Evolutionary conservation across 2,888 invertebrate species (phyloP).

Genomic region (Folsomia candida): DNA sequence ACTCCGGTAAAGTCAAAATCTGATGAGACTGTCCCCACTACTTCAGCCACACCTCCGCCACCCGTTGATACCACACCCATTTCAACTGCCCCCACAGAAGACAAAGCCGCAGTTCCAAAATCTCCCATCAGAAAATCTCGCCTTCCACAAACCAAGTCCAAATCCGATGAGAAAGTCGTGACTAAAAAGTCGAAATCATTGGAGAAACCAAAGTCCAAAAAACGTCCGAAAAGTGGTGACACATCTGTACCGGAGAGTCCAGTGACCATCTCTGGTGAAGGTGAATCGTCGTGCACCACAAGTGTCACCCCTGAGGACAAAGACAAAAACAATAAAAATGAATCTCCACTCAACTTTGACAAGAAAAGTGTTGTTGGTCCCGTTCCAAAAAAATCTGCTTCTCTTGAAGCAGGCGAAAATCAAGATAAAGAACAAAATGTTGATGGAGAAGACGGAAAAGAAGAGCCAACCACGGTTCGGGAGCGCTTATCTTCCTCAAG

Average conservation of each 20-base stretch:
- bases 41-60: not conserved
- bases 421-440: not conserved
- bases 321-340: not conserved
- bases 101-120: not conserved
- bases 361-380: too few species aligned
- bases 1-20: not conserved
- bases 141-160: not conserved
- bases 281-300: not conserved
- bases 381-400: not conserved
- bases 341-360: not conserved
- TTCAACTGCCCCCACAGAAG: not conserved
- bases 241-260: not conserved
- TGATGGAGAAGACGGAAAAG: not conserved
- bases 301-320: not conserved
- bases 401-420: not conserved
- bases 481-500: constrained; percentile 14
- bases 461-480: not conserved
- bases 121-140: constrained; percentile 1
- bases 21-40: not conserved
- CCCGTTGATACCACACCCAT: not conserved
- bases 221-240: not conserved
- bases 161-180: not conserved
- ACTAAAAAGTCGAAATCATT: not conserved
- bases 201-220: not conserved
- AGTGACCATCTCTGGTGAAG: not conserved